Conservation (phyloP, 2,797 vertebrate species). For the Liparis tanakae region DNA sequence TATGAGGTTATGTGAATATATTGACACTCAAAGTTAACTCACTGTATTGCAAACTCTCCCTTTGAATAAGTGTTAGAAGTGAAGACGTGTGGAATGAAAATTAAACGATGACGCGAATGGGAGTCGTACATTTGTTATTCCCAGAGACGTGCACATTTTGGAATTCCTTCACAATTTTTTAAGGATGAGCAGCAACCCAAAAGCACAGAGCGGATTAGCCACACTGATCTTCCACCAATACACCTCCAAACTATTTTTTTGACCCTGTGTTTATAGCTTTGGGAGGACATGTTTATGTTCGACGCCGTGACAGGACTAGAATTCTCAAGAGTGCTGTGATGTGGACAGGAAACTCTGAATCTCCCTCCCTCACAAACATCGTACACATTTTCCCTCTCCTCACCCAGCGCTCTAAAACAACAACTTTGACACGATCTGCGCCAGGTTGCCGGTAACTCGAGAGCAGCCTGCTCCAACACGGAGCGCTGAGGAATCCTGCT, state of each 20-base stretch:
- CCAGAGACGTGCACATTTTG: constrained; percentile 1
- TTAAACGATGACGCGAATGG: constrained; percentile 7
- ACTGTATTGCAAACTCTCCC: constrained; percentile 5
- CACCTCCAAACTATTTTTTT: constrained; percentile 46
- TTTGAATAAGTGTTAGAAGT: constrained; percentile 5
- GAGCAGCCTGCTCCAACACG: constrained; percentile 50
- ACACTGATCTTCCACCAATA: constrained; percentile 22
- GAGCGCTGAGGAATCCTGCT: constrained; percentile 60
- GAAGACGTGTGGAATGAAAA: constrained; percentile 2
- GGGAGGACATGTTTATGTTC: constrained; percentile 70
- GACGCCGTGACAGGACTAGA: constrained; percentile 54
- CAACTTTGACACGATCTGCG: constrained; percentile 74
- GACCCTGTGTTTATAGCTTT: constrained; percentile 57
- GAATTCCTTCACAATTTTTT: constrained; percentile 24
- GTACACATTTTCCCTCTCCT: constrained; percentile 64
- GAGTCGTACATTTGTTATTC: background rate
- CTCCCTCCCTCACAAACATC: constrained; percentile 64
- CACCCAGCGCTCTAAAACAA: constrained; percentile 75
- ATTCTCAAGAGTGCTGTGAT: constrained; percentile 72
- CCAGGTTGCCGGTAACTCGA: constrained; percentile 72
- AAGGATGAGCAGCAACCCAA: constrained; percentile 10
- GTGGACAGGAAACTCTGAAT: constrained; percentile 75
- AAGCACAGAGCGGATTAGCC: constrained; percentile 30
- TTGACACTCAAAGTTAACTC: constrained; percentile 20
- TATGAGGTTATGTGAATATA: constrained; percentile 48